Evolutionary conservation across 2,888 invertebrate species (phyloP), one percentile per base, ranked within the genome.

Genomic region (Tolmerus cingulatus): DNA sequence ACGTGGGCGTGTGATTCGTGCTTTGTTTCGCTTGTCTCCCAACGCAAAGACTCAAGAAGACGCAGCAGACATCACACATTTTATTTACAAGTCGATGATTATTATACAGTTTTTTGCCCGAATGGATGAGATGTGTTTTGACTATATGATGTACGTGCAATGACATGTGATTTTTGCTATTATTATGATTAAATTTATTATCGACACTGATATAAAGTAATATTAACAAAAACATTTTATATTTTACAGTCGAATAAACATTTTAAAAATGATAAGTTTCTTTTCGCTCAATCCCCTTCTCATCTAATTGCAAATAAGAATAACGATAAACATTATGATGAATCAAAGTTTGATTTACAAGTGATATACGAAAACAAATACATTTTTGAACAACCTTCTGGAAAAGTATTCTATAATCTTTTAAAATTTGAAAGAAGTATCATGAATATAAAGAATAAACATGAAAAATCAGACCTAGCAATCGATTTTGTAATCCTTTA

Each of bases 161-260:
- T 88, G 87, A 87, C 57, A 88, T 88, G 88, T 88, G 88, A 88
- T 88, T 88, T 87, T 66, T 88, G 87, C 86, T 87, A 88, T 86
- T 87, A 85, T 88, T 86, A 87, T 55, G 7, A 86, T 74, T 85
- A 74, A 85, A 27, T 27, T 66, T 66, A 66, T 66, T 66, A 66
- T 66, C 27, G 66, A 66, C 66, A 66, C 66, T 23, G 66, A 66
- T 66, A 66, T 66, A 23, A 81, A 55, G 51, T 55, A 81, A 81
- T 81, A 81, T 81, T 81, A 81, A 81, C 51, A 81, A 78, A n/a
- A 78, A 78, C 78, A 78, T 81, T 81, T 81, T 81, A 55, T 81
- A 81, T 81, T 55, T 81, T 55, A 81, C 81, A 81, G 55, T 81
- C 55, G 55, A 51, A 81, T 81, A 81, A 81, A 78, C 66, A 81